phyloP scores from a whole-genome alignment of 2,888 invertebrate species.

The Dynastes maya region DNA sequence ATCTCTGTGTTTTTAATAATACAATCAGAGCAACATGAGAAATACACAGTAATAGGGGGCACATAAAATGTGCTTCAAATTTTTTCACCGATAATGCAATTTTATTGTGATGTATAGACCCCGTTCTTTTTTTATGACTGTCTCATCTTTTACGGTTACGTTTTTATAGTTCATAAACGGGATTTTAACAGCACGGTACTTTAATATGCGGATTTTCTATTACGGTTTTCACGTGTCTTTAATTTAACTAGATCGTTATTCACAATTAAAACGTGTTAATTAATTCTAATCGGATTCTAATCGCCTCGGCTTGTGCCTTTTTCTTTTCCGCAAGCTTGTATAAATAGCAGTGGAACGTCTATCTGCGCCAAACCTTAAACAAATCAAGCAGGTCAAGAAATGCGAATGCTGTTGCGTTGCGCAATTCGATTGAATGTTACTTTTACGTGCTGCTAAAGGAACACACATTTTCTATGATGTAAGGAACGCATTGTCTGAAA shows the following conservation, averaged over 20 bases:
- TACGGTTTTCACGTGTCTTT: constrained; percentile 26
- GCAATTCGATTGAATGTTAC: constrained; percentile 33
- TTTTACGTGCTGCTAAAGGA: constrained; percentile 13
- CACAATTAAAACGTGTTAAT: constrained; percentile 35
- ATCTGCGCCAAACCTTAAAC: constrained; percentile 28
- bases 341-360: not conserved
- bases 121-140: constrained; percentile 39
- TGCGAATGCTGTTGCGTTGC: constrained; percentile 24
- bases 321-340: not conserved
- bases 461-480: constrained; percentile 26
- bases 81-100: constrained; percentile 45
- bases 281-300: constrained; percentile 18
- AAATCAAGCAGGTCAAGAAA: constrained; percentile 27
- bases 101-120: constrained; percentile 43
- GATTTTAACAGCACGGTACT: constrained; percentile 39
- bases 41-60: constrained; percentile 7
- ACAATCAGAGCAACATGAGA: not conserved
- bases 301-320: not conserved
- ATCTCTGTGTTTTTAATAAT: too few relatives aligned
- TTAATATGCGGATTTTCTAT: constrained; percentile 45
- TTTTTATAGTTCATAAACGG: constrained; percentile 45
- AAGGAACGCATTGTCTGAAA: constrained; percentile 30
- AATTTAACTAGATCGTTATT: constrained; percentile 18
- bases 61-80: constrained; percentile 41
- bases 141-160: constrained; percentile 46